These are phyloP conservation scores for Dilophus febrilis DNA, from an alignment of 2,888 invertebrate species.

Conservation along the genomic window DNA sequence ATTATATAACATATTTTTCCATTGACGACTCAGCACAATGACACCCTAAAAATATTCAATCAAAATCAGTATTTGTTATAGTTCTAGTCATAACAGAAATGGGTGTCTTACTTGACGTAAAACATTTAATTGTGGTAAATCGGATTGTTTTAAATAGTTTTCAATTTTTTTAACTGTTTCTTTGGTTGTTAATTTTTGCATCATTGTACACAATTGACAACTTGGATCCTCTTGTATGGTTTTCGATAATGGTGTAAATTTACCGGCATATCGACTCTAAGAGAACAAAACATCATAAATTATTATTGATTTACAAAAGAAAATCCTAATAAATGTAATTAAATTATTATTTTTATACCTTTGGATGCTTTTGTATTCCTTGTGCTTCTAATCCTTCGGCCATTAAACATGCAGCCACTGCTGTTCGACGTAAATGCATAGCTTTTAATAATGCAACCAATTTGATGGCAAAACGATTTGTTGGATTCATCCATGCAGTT, in stretches of 20 bases:
- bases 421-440: conserved; percentile 62
- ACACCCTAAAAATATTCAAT: conserved; percentile 53
- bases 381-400: conserved; percentile 82
- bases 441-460: conserved; percentile 66
- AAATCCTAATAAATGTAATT: not conserved
- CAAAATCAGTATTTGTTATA: conserved; percentile 3
- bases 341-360: conserved; percentile 36
- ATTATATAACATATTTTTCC: conserved; percentile 92
- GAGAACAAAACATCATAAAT: conserved; percentile 7
- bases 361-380: conserved; percentile 60
- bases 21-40: conserved; percentile 88
- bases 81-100: not conserved
- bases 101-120: conserved; percentile 52
- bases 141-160: conserved; percentile 62
- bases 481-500: conserved; percentile 95
- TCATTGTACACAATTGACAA: conserved; percentile 77
- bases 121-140: conserved; percentile 74
- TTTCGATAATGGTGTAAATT: conserved; percentile 71
- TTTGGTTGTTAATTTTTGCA: conserved; percentile 67
- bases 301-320: too few relatives aligned
- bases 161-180: conserved; percentile 64
- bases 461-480: conserved; percentile 73
- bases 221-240: conserved; percentile 91
- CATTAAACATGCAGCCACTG: conserved; percentile 88
- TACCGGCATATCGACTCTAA: conserved; percentile 72